Evolutionary conservation across 2,888 invertebrate species (phyloP), one percentile per base, ranked within the genome.

Genomic region (Drosophila pegasa): DNA sequence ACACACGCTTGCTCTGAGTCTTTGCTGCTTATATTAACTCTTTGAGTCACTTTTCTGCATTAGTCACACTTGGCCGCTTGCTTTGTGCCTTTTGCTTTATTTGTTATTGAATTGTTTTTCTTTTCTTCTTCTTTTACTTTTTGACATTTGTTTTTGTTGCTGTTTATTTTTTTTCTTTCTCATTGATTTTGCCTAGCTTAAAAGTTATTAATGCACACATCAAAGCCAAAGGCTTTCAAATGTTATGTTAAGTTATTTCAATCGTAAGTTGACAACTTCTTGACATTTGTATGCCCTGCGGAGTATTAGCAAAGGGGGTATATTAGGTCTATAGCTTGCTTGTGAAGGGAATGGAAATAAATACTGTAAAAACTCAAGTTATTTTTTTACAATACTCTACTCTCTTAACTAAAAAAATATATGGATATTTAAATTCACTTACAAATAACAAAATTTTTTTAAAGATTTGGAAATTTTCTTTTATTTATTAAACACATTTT

Each of bases 51-150:
- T 54, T 73, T 64, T 61, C 31, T 54, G 43, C 37, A 75, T 87
- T 87, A 78, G 65, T 54, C 45, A 69, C 86, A 75, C 67, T 79
- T 73, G 83, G 57, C 7, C 67, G 85, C 47, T 52, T 71, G 57
- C 71, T 55, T 70, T 64, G 58, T 70, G 64, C 33, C 25, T 48
- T 55, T 55, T 43, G 38, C n/a, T 38, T 48, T 35, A n/a, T 51
- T 43, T 41, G 3, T 43, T 29, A 4, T 51, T 57, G 47, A 29
- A 8, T 47, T 20, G 9, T 25, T 50, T 29, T 37, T 41, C n/a
- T 20, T 29, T 35, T 14, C 3, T 27, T 20, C 14, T 20, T 29
- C 0, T 3, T 47, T 20, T 48, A 41, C 25, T 47, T 27, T 29
- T n/a, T 55, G 7, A 43, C 9, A 27, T 47, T 27, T 29, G 45